These are phyloP conservation scores for Halcyon chelicuti DNA, from an alignment of 2,797 vertebrate genomes.

Conservation along the genomic window DNA sequence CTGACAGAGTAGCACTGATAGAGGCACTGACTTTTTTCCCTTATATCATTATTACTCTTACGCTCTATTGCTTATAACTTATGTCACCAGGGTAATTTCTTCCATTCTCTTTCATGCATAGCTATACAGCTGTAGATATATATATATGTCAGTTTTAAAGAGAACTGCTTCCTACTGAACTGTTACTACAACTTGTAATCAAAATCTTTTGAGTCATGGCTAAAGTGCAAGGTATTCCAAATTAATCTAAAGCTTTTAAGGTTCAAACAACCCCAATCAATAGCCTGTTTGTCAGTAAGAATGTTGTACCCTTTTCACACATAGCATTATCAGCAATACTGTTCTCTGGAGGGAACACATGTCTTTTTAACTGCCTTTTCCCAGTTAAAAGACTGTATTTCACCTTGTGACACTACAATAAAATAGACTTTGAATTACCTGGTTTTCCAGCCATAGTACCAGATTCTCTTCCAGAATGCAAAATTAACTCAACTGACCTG, in stretches of 20 bases:
- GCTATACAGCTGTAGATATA: background rate
- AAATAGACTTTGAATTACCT: slow-evolving; percentile 25
- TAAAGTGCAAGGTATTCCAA: background rate
- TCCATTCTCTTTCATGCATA: background rate
- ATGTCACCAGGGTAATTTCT: background rate
- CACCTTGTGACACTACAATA: slow-evolving; percentile 29
- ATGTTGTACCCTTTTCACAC: slow-evolving; percentile 8
- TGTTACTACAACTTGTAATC: background rate
- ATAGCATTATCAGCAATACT: background rate
- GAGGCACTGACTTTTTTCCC: background rate
- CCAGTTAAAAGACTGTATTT: slow-evolving; percentile 34
- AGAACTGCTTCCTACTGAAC: background rate
- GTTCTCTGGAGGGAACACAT: background rate
- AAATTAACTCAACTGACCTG: slow-evolving; percentile 18
- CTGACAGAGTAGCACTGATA: background rate
- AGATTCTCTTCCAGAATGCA: slow-evolving; percentile 22
- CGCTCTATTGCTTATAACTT: background rate
- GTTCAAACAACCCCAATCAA: background rate
- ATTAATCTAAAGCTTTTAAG: background rate
- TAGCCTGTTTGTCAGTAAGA: slow-evolving; percentile 16
- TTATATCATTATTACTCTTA: background rate
- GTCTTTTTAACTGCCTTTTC: slow-evolving; percentile 49
- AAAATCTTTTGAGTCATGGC: background rate
- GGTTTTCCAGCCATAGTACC: background rate
- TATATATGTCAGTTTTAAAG: background rate